Base-by-base conservation (phyloP, 2,113 vertebrate species). In the Megaceryle torquata region DNA sequence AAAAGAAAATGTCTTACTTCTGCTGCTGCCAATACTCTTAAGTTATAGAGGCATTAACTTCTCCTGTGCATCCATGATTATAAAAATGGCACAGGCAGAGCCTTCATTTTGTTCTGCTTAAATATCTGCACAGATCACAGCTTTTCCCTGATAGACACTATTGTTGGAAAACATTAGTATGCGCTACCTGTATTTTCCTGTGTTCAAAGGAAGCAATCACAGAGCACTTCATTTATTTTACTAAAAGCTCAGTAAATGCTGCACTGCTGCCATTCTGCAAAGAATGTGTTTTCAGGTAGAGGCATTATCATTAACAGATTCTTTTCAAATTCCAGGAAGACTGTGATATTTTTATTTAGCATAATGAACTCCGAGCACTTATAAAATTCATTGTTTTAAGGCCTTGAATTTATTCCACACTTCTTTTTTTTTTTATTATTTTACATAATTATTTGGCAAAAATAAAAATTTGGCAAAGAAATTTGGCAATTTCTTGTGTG, bases 151-250 rank as follows among this genome's bases (percentile, higher is more conserved):
- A 64, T 57, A 85, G 50, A 68, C 26, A 28, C 69, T 44, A 88
- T 90, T 96, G 69, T 94, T 95, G 92, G 80, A 61, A 96, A 97
- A 90, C 95, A 93, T 88, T 92, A 96, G 82, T 87, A 90, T 95
- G 88, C 90, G 0, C 60, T 93, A 92, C 63, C 78, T 94, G 96
- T 21, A 90, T 94, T 95, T 95, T 94, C 37, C 59, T 1, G 0
- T 90, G 31, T 94, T 95, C 86, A 93, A 87, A 95, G 92, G 86
- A 92, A 28, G 76, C 79, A 91, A 69, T 96, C 88, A 77, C 83
- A 57, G 69, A 93, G 89, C 83, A 91, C 74, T 80, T 93, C 72
- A 82, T 92, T 93, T 96, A 50, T 89, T 96, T 97, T 85, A 80
- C 64, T 81, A 91, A 86, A 25, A 90, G 93, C 90, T 90, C 83